A percentile compares a stretch with the other conserved stretches of the same genome.
Conservation (phyloP, 2,888 invertebrate genomes). For the Yponomeuta evonymella region DNA sequence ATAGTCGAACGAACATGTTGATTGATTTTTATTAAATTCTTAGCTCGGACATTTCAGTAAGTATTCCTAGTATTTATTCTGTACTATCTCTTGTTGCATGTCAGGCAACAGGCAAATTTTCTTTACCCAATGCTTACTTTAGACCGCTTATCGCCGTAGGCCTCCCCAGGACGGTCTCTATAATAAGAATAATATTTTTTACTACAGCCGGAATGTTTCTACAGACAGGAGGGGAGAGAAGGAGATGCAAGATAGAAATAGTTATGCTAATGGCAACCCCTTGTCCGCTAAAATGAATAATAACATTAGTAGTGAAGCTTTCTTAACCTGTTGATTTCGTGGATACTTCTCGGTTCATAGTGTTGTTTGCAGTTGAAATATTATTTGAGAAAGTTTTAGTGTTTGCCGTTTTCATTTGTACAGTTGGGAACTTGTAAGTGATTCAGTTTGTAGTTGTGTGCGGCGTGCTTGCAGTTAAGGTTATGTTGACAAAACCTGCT, state of each 20-base stretch:
- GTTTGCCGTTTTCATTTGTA: not conserved
- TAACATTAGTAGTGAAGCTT: not conserved
- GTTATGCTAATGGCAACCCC: constrained; percentile 5
- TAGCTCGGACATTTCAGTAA: not conserved
- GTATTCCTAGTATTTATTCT: no score
- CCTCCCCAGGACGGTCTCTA: constrained; percentile 29
- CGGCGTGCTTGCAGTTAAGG: constrained; percentile 33
- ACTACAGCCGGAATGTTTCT: constrained; percentile 32
- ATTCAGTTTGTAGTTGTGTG: not conserved
- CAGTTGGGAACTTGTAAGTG: not conserved
- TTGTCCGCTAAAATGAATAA: not conserved
- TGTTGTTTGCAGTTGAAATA: not conserved
- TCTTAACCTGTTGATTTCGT: not conserved
- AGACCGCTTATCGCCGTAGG: not conserved
- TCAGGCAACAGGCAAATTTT: not conserved
- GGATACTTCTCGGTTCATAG: not conserved
- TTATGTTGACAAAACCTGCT: constrained; percentile 60
- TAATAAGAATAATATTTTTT: constrained; percentile 50
- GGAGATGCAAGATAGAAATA: constrained; percentile 15
- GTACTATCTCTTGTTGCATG: not conserved
- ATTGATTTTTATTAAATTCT: not conserved
- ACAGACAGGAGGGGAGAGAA: constrained; percentile 23
- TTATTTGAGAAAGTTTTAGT: not conserved
- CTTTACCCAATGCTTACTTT: not conserved
- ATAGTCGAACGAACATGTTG: not conserved